phyloP scores from a whole-genome alignment of 2,797 vertebrate species.

The Vireo griseus region DNA sequence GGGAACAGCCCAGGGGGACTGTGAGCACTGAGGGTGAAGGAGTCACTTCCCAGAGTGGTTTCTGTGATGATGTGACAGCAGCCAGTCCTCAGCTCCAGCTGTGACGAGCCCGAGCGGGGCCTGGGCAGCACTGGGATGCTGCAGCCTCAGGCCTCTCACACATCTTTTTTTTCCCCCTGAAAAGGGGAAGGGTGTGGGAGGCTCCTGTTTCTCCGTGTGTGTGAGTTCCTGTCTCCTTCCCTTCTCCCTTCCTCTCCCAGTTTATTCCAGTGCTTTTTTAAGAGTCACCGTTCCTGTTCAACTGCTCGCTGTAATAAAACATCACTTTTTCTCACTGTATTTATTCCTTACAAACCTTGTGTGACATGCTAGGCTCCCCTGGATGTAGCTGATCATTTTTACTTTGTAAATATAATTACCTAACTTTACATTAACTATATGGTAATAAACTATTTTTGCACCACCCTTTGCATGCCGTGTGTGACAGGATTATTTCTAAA shows the following conservation, averaged over 20 bases:
- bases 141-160: neutral
- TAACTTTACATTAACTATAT: constrained; percentile 77
- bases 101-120: rapidly evolving
- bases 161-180: neutral
- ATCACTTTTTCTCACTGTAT: constrained; percentile 65
- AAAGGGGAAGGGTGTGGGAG: neutral
- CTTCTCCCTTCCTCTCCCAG: neutral
- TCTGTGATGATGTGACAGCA: rapidly evolving
- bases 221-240: neutral
- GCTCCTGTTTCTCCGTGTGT: neutral
- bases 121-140: rapidly evolving
- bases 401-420: constrained; percentile 78
- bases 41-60: neutral
- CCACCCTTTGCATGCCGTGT: constrained; percentile 59
- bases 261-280: constrained; percentile 36
- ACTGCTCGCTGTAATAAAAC: constrained; percentile 40
- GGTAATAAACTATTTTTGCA: constrained; percentile 85
- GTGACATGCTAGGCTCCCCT: constrained; percentile 67
- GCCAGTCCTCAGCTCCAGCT: neutral
- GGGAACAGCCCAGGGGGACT: rapidly evolving
- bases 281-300: neutral
- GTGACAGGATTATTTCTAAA: neutral
- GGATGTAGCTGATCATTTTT: constrained; percentile 75
- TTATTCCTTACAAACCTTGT: constrained; percentile 66
- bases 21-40: neutral